Evolutionary conservation across 2,797 vertebrate genomes (phyloP), one percentile per base, ranked within the genome.

Genomic region (Gallirallus australis): DNA sequence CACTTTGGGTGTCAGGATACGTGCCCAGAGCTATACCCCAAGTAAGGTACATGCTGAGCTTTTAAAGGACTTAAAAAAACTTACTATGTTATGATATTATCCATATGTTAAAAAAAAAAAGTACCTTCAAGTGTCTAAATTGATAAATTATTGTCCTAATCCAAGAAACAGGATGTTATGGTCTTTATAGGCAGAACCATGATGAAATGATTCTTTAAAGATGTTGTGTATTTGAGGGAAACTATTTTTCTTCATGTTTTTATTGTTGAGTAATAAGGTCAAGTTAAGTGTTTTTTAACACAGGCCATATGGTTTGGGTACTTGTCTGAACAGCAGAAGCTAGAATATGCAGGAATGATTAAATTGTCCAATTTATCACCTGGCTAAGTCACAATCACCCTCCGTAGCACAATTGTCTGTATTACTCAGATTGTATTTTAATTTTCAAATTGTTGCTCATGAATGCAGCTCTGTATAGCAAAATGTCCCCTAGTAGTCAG

Each of bases 301-400:
- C 11, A 71, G 27, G 27, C 33, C 75, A 65, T 78, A 91, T 71
- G 83, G 59, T 59, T 91, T 89, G 57, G 28, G 28, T 40, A 64
- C 16, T 87, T 85, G 21, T 31, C 35, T 75, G 50, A 91, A 16
- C 68, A 93, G 77, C 53, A 83, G 89, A 89, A 93, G 20, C 64
- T 50, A n/a, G 64, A 82, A 91, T 85, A 65, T 83, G 47, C 54
- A 93, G 70, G 66, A 89, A 79, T 72, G 15, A 92, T 76, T 90
- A 69, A 84, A 63, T 47, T 66, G 42, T 56, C 31, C 47, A 66
- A 6, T 77, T 87, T 40, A 61, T 93, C 82, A 82, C 86, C 84
- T 80, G 68, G 42, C 12, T 90, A 35, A 82, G 21, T 48, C n/a
- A 73, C 12, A 70, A 42, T 50, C 59, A 53, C 48, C 33, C 35